Evolutionary conservation across 2,113 vertebrate species (phyloP).

Genomic region (Osmerus eperlanus): DNA sequence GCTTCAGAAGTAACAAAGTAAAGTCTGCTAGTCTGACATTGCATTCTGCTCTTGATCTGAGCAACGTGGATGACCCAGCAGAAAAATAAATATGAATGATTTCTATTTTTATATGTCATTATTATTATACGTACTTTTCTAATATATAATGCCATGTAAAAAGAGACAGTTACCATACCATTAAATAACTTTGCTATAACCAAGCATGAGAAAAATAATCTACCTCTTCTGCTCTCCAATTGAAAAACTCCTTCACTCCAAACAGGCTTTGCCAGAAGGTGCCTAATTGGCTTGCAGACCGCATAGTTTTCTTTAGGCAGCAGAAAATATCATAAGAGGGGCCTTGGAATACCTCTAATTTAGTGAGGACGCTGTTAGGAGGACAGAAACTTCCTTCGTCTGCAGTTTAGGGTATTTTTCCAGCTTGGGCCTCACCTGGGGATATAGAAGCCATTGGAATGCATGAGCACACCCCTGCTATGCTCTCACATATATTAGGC

Average conservation of each 20-base stretch:
- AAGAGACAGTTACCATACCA: no score
- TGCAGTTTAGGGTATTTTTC: background rate
- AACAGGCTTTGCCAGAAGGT: background rate
- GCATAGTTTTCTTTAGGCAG: background rate
- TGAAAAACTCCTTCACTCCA: background rate
- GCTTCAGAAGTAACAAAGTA: background rate
- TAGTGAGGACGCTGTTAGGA: background rate
- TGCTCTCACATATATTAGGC: background rate
- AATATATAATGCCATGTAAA: no score
- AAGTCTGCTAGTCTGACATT: background rate
- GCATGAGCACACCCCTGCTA: background rate
- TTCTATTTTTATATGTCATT: no score
- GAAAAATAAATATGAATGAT: no score
- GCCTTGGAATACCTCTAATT: background rate
- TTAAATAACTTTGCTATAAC: no score
- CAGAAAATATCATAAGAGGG: constrained; percentile 1
- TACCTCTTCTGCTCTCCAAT: background rate
- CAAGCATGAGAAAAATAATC: background rate
- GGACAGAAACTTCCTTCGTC: background rate
- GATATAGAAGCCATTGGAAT: constrained; percentile 2
- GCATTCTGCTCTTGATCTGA: no score
- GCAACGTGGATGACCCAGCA: no score
- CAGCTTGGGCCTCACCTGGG: background rate
- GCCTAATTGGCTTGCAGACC: background rate
- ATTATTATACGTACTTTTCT: no score